phyloP scores from a whole-genome alignment of 35 echinoderm and acorn worm genomes.

The Ophioderma brevispina region DNA sequence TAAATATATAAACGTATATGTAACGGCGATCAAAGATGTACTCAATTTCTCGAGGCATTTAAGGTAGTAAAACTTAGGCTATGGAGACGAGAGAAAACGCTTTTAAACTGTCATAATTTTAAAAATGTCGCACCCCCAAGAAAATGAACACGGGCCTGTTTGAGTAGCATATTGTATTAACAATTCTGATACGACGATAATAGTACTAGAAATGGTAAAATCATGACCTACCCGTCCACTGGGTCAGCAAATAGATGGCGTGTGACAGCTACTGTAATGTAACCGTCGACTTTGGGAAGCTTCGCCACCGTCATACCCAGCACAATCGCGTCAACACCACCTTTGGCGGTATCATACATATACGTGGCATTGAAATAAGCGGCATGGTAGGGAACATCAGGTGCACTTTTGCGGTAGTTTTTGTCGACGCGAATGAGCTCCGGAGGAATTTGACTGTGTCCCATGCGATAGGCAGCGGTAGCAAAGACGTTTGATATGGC shows the following conservation, averaged over 20 bases:
- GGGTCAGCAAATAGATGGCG: slow-evolving; percentile 70
- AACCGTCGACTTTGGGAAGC: slow-evolving; percentile 69
- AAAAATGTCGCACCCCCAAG: too few relatives aligned
- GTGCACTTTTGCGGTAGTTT: neutral
- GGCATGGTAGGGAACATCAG: slow-evolving; percentile 24
- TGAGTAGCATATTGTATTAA: too few relatives aligned
- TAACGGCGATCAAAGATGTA: too few relatives aligned
- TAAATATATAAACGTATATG: too few relatives aligned
- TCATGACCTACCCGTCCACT: slow-evolving; percentile 24
- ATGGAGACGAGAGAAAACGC: too few relatives aligned
- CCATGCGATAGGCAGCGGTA: slow-evolving; percentile 70
- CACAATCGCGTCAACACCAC: slow-evolving; percentile 75
- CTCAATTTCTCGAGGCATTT: too few relatives aligned
- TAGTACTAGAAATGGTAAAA: too few relatives aligned
- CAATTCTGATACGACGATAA: too few relatives aligned
- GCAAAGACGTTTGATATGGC: slow-evolving; percentile 68
- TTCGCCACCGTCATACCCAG: slow-evolving; percentile 56
- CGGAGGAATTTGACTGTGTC: slow-evolving; percentile 76
- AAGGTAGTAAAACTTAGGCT: too few relatives aligned
- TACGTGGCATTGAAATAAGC: slow-evolving; percentile 91
- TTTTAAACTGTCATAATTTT: too few relatives aligned
- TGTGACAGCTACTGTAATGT: slow-evolving; percentile 22
- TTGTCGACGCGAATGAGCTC: slow-evolving; percentile 21
- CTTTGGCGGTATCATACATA: slow-evolving; percentile 50
- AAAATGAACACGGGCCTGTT: too few relatives aligned